These are phyloP conservation scores for Lasioglossum oenotherae DNA, from an alignment of 2,888 invertebrate genomes.

Conservation along the genomic window DNA sequence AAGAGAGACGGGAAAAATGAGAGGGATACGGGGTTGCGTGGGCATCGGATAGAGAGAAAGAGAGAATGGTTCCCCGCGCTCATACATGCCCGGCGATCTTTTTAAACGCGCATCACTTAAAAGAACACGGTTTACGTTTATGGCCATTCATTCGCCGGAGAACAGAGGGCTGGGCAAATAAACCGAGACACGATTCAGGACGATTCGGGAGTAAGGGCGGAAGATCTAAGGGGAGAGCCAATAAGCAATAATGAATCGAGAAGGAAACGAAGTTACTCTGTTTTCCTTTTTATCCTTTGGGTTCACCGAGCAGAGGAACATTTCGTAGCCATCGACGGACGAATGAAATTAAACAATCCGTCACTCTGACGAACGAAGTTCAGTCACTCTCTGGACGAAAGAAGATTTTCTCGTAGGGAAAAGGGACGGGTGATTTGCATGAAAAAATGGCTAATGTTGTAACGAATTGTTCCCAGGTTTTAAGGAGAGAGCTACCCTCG, in stretches of 20 bases:
- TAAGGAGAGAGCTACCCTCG: constrained; percentile 41
- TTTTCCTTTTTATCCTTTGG: constrained; percentile 38
- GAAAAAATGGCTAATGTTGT: constrained; percentile 33
- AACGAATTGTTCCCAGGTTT: constrained; percentile 35
- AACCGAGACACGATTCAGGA: constrained; percentile 61
- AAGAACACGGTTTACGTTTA: constrained; percentile 84
- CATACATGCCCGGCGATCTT: constrained; percentile 82
- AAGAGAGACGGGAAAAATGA: constrained; percentile 39
- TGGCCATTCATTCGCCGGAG: constrained; percentile 81
- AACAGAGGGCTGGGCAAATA: constrained; percentile 48
- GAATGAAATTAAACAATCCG: constrained; percentile 22
- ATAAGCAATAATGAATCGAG: constrained; percentile 80
- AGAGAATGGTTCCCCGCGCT: constrained; percentile 68
- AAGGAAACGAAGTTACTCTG: constrained; percentile 49
- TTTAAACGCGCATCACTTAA: constrained; percentile 84
- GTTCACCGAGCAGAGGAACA: constrained; percentile 48
- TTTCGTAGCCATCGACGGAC: constrained; percentile 35
- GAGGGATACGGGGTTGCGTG: neutral
- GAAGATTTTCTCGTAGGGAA: constrained; percentile 1
- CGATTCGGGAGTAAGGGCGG: constrained; percentile 59
- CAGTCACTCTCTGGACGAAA: constrained; percentile 1
- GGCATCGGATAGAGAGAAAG: constrained; percentile 50
- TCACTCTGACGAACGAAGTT: neutral
- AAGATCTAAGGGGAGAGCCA: constrained; percentile 59
- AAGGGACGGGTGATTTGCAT: constrained; percentile 25